Base-by-base conservation (phyloP, 2,888 invertebrate species). In the Athalia circularis region DNA sequence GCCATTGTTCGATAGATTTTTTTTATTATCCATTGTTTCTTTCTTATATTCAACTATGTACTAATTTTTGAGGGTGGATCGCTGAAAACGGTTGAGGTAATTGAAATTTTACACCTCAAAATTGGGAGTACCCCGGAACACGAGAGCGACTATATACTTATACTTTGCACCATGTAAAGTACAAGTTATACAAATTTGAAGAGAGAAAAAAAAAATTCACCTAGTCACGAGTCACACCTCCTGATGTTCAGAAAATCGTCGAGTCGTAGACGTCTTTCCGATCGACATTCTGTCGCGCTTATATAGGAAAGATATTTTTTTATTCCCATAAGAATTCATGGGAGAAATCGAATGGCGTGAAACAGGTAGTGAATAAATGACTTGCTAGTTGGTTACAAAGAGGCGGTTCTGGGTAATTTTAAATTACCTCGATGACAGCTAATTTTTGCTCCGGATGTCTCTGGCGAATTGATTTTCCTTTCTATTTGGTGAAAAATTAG, bases 71-170 rank as follows among this genome's bases (percentile, higher is more conserved):
- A 81, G 83, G 81, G 81, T 83, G 83, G 76, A 67, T 81, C 81
- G 82, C 75, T 84, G 83, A 83, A 86, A 85, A 84, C 82, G 84
- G 78, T 82, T 80, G 80, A 79, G 80, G 65, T 86, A 87, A 87
- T 87, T 87, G 86, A 82, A 83, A 88, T 88, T 88, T 88, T 84
- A 86, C 85, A 86, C 83, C 72, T 77, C 72, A 59, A 79, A 57
- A 74, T 29, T 70, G 43, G 76, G 67, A 57, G 61, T 50, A 72
- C 57, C 74, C 64, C 68, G 74, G 65, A 77, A 77, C 75, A 65
- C 79, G 77, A 79, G 78, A 29, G 29, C 0, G 29, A 29, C 29
- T 29, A 29, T 29, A 29, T 29, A 29, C 29, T 29, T 29, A 29
- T 29, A 29, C 29, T 29, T 29, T 29, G 29, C 29, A 29, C 29